phyloP scores from a whole-genome alignment of 2,113 vertebrate species.

The Atherinomorus stipes region DNA sequence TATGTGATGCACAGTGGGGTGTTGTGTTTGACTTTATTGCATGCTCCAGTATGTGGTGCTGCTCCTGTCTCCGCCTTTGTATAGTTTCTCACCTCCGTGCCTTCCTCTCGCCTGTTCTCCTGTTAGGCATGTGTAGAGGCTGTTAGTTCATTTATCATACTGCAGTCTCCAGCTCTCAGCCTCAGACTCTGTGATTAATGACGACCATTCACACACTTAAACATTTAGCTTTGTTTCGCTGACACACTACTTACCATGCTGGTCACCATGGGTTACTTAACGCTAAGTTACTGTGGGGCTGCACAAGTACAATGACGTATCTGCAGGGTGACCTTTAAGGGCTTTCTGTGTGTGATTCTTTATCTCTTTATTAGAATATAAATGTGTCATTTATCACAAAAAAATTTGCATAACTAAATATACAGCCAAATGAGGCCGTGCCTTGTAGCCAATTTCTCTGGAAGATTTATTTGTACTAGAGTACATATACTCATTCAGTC shows the following conservation, averaged over 20 bases:
- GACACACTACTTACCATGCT: constrained; percentile 72
- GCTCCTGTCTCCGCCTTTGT: constrained; percentile 28
- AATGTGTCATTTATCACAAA: constrained; percentile 51
- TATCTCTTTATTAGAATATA: constrained; percentile 11
- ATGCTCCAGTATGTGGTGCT: not conserved
- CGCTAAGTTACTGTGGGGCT: constrained; percentile 44
- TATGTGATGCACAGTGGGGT: constrained; percentile 40
- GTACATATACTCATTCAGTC: not conserved
- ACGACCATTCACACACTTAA: constrained; percentile 76
- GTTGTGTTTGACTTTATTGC: constrained; percentile 41
- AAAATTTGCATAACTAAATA: constrained; percentile 11
- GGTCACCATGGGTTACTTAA: constrained; percentile 68
- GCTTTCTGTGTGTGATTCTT: constrained; percentile 18
- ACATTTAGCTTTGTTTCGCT: constrained; percentile 80
- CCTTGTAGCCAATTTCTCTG: not conserved
- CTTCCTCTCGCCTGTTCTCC: constrained; percentile 28
- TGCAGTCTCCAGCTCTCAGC: constrained; percentile 59
- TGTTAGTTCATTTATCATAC: constrained; percentile 78
- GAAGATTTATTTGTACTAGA: not conserved
- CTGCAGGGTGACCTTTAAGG: constrained; percentile 62
- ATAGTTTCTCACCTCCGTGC: constrained; percentile 34
- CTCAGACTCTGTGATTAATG: constrained; percentile 76
- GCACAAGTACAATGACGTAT: constrained; percentile 32
- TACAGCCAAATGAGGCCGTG: not conserved
- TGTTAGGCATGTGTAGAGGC: constrained; percentile 64